A percentile compares a stretch with the other conserved stretches of the same genome.
Evolutionary conservation across 2,797 vertebrate species (phyloP).

Genomic region (Gadopsis bispinosus): DNA sequence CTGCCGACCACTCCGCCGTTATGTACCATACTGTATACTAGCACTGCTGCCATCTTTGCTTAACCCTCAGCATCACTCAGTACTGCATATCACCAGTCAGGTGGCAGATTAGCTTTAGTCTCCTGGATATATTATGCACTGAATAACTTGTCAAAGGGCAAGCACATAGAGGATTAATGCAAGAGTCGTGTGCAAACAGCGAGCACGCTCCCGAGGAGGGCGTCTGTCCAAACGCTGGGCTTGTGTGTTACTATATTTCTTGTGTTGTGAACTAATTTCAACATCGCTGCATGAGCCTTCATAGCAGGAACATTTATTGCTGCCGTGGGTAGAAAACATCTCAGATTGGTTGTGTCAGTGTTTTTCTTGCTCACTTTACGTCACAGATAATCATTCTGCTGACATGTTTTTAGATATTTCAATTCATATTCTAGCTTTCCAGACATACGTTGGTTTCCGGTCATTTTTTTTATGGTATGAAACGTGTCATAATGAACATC

Average conservation of each 20-base stretch:
- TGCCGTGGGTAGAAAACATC: not conserved
- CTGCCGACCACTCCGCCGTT: conserved; percentile 48
- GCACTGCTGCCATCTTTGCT: conserved; percentile 48
- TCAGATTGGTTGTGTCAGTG: too few relatives aligned
- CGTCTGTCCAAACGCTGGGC: conserved; percentile 42
- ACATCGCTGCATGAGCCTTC: not conserved
- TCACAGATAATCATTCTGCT: not conserved
- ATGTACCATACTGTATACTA: not conserved
- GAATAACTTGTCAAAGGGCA: conserved; percentile 35
- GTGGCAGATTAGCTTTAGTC: conserved; percentile 22
- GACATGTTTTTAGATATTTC: not conserved
- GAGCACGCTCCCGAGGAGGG: conserved; percentile 22
- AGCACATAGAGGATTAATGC: conserved; percentile 42
- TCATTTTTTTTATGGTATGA: not conserved
- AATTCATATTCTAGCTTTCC: not conserved
- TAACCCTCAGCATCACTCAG: conserved; percentile 42
- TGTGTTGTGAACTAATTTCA: conserved; percentile 12
- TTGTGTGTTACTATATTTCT: not conserved
- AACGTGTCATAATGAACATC: not conserved
- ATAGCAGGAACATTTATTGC: not conserved
- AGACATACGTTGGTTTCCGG: not conserved
- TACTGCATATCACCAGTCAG: conserved; percentile 27
- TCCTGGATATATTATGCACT: conserved; percentile 16
- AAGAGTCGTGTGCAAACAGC: conserved; percentile 34
- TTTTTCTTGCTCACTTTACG: not conserved